A percentile compares a stretch with the other conserved stretches of the same genome.
phyloP scores from a whole-genome alignment of 2,888 invertebrate genomes.

The Drosophila yooni region DNA sequence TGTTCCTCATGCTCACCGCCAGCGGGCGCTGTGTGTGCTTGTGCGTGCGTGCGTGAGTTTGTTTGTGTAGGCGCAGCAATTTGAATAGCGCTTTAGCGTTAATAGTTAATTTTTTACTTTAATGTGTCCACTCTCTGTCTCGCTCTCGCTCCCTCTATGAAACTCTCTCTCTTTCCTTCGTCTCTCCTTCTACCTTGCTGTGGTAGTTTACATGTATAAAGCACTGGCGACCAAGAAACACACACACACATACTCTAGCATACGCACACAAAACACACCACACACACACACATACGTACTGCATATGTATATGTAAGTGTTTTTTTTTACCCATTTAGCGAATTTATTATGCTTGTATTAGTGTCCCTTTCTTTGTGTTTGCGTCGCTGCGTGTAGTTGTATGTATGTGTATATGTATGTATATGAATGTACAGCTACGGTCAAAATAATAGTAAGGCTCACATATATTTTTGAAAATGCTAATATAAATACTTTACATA shows the following conservation, averaged over 20 bases:
- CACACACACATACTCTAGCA: constrained; percentile 5
- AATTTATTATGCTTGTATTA: constrained; percentile 70
- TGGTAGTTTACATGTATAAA: constrained; percentile 20
- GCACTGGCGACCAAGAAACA: constrained; percentile 9
- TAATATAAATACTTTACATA: not conserved
- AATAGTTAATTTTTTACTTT: constrained; percentile 71
- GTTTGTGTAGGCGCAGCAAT: constrained; percentile 65
- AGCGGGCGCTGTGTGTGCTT: not conserved
- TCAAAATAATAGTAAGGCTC: not conserved
- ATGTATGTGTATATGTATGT: constrained; percentile 23
- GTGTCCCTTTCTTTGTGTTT: constrained; percentile 51
- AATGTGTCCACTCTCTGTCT: constrained; percentile 17
- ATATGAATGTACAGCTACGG: not conserved
- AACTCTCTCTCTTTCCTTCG: not conserved
- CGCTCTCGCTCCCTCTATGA: not conserved
- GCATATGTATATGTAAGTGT: constrained; percentile 58
- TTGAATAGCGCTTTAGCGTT: constrained; percentile 76
- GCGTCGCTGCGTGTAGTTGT: constrained; percentile 40
- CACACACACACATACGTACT: constrained; percentile 4
- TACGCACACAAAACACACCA: constrained; percentile 11
- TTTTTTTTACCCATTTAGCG: constrained; percentile 74
- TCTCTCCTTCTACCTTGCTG: constrained; percentile 14
- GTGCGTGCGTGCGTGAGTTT: not conserved
- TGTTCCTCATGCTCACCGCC: not conserved
- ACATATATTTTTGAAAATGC: not conserved